Evolutionary conservation across 1,140 invertebrate species (phyloP).

Genomic region (Orussus abietinus): DNA sequence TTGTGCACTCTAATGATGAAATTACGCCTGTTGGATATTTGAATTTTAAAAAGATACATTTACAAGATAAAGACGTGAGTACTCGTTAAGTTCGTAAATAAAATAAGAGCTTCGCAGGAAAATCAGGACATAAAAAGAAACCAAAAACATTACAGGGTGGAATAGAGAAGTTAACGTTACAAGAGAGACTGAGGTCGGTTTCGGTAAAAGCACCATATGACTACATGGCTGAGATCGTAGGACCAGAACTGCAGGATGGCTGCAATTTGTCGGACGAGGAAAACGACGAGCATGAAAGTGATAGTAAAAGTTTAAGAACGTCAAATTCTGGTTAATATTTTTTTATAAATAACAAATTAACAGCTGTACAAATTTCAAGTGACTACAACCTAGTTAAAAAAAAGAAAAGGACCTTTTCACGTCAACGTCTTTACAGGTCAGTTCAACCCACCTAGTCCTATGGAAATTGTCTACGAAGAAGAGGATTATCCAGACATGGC

Average conservation of each 20-base stretch:
- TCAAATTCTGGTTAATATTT: conserved; percentile 38
- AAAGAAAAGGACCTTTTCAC: too few relatives aligned
- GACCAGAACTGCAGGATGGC: conserved; percentile 50
- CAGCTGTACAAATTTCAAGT: conserved; percentile 5
- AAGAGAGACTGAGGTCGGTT: conserved; percentile 51
- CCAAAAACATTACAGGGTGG: conserved; percentile 32
- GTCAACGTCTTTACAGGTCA: conserved; percentile 26
- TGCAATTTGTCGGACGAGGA: conserved; percentile 53
- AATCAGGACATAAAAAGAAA: too few relatives aligned
- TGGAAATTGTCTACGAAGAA: conserved; percentile 38
- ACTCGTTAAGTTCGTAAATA: conserved; percentile 1
- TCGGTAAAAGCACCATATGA: conserved; percentile 57
- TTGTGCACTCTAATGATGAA: conserved; percentile 85
- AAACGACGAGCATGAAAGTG: conserved; percentile 43
- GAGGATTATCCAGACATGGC: conserved; percentile 47
- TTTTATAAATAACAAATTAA: conserved; percentile 1
- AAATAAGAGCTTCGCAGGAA: conserved; percentile 1
- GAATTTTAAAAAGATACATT: conserved; percentile 76
- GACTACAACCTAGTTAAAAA: too few relatives aligned
- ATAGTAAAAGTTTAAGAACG: conserved; percentile 39
- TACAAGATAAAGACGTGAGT: conserved; percentile 66
- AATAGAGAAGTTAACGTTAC: conserved; percentile 43
- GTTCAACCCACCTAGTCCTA: conserved; percentile 39
- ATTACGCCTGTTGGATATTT: conserved; percentile 91
- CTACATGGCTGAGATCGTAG: conserved; percentile 57